A percentile compares a stretch with the other conserved stretches of the same genome.
These are phyloP conservation scores for Catocala sponsa DNA, from an alignment of 2,888 invertebrate species.

Conservation along the genomic window DNA sequence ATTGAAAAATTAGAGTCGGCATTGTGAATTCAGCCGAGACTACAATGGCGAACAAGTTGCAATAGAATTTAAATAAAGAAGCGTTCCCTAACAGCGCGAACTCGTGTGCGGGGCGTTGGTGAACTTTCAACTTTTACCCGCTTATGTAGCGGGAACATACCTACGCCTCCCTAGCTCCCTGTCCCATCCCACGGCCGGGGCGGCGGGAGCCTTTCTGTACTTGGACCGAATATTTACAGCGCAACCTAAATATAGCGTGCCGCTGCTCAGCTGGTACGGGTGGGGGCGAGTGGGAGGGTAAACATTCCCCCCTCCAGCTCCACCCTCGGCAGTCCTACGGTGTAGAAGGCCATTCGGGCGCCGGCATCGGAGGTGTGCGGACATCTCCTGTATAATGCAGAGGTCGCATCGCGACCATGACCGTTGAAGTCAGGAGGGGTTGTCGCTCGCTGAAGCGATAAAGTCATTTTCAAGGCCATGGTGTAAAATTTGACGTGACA, in stretches of 20 bases:
- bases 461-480: slow-evolving; percentile 76
- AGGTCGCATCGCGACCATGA: slow-evolving; percentile 77
- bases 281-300: slow-evolving; percentile 74
- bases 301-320: slow-evolving; percentile 70
- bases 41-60: slow-evolving; percentile 87
- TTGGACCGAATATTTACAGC: slow-evolving; percentile 87
- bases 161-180: slow-evolving; percentile 43
- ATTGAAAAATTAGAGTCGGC: slow-evolving; percentile 77
- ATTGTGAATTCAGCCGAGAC: slow-evolving; percentile 76
- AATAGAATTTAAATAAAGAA: slow-evolving; percentile 88
- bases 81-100: slow-evolving; percentile 80
- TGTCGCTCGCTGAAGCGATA: slow-evolving; percentile 71
- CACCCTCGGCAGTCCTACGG: slow-evolving; percentile 55
- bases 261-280: slow-evolving; percentile 85
- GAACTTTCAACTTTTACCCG: slow-evolving; percentile 87
- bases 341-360: slow-evolving; percentile 77
- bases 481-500: slow-evolving; percentile 61
- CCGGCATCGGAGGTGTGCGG: slow-evolving; percentile 76
- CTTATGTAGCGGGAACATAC: slow-evolving; percentile 71
- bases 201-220: slow-evolving; percentile 76
- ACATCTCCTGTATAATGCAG: slow-evolving; percentile 67
- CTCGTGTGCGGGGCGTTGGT: slow-evolving; percentile 81
- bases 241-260: slow-evolving; percentile 88
- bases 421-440: slow-evolving; percentile 71
- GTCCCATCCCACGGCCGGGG: slow-evolving; percentile 48